These are phyloP conservation scores for Vireo griseus DNA, from an alignment of 2,797 vertebrate genomes.

Conservation along the genomic window DNA sequence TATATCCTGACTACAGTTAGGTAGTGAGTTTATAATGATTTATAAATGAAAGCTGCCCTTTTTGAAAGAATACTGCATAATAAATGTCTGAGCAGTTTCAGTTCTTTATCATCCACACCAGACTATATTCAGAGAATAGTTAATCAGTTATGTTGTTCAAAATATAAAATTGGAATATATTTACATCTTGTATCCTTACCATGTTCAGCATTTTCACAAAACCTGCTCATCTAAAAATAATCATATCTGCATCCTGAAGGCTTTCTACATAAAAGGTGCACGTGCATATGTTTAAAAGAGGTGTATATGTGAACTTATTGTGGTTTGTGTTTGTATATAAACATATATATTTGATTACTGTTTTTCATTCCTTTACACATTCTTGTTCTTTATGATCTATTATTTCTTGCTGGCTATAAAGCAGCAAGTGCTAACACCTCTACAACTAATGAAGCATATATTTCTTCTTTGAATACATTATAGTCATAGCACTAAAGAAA, in stretches of 20 bases:
- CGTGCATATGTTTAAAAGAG: not conserved
- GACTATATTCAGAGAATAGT: not conserved
- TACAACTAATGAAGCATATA: slow-evolving; percentile 39
- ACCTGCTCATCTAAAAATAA: not conserved
- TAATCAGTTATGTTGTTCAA: not conserved
- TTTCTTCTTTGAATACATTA: slow-evolving; percentile 43
- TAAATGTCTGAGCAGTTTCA: not conserved
- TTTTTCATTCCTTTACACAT: slow-evolving; percentile 19
- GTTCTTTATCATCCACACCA: not conserved
- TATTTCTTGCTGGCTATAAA: slow-evolving; percentile 43
- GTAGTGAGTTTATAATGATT: not conserved
- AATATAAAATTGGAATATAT: not conserved
- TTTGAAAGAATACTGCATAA: not conserved
- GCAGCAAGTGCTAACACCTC: slow-evolving; percentile 25
- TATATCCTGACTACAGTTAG: not conserved
- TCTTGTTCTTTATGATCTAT: slow-evolving; percentile 33
- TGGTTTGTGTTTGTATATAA: not conserved
- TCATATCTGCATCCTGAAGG: not conserved
- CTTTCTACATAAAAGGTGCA: not conserved
- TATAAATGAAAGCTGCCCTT: not conserved
- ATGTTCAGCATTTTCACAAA: not conserved
- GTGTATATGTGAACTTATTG: not conserved
- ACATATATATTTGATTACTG: slow-evolving; percentile 1
- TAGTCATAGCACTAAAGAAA: slow-evolving; percentile 10
- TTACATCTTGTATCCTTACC: not conserved